These are phyloP conservation scores for Nebria salina DNA, from an alignment of 2,888 invertebrate genomes.

Conservation along the genomic window DNA sequence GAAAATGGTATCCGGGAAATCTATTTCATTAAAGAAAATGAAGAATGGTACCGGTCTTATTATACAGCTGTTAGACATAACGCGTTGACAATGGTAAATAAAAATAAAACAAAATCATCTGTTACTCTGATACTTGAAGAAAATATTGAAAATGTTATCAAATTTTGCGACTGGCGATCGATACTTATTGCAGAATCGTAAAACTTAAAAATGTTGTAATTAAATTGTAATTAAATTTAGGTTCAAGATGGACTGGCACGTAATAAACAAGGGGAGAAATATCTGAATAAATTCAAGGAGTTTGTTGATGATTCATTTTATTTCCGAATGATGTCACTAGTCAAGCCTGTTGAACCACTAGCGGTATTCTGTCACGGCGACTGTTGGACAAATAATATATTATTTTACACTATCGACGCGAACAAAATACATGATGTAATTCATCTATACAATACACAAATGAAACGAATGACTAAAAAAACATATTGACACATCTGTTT, in stretches of 20 bases:
- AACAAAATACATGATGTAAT: conserved; percentile 67
- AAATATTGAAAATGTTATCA: no score
- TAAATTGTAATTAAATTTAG: conserved; percentile 33
- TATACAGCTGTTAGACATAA: conserved; percentile 72
- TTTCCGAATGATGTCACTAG: conserved; percentile 72
- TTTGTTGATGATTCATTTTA: conserved; percentile 75
- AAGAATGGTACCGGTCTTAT: conserved; percentile 75
- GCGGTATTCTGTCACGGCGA: conserved; percentile 79
- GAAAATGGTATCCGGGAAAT: conserved; percentile 67
- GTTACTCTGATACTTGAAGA: no score
- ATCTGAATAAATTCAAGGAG: conserved; percentile 68
- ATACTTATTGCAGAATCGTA: no score
- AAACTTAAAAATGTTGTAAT: no score
- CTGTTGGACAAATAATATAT: conserved; percentile 79
- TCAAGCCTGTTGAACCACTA: conserved; percentile 70
- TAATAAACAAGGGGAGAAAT: conserved; percentile 63
- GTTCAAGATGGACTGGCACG: conserved; percentile 57
- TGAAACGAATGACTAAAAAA: neutral
- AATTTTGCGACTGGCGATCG: no score
- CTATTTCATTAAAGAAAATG: conserved; percentile 72
- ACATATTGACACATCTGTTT: conserved; percentile 34
- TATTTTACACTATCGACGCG: conserved; percentile 65
- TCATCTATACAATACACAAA: neutral
- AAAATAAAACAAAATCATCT: conserved; percentile 52
- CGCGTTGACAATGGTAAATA: conserved; percentile 72